Evolutionary conservation across 2,797 vertebrate genomes (phyloP), one percentile per base, ranked within the genome.

Genomic region (Otus scops): DNA sequence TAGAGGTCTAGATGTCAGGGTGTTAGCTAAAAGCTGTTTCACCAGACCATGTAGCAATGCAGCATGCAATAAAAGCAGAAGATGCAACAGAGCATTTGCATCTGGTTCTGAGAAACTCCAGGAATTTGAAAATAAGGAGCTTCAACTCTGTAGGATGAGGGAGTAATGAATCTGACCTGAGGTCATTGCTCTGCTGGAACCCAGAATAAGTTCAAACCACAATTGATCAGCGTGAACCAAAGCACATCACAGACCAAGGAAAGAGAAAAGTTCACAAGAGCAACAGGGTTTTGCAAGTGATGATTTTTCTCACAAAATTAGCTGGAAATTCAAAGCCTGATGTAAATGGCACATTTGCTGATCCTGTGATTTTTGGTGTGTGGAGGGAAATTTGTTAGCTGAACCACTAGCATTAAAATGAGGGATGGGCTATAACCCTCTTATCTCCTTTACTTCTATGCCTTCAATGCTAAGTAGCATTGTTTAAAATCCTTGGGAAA

Each of bases 361-460:
- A 61, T 30, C 54, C 30, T 65, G 8, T 59, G 19, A 19, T n/a
- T 63, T 91, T 78, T 53, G 45, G 1, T 17, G 48, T 69, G 24
- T 38, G 20, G 6, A 89, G 12, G 15, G 70, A 63, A 63, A 50
- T 8, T 43, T 73, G 8, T 18, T 7, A 45, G 19, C 20, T 63
- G 50, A 89, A 39, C 5, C 24, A 34, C 5, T 60, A 71, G 19
- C 27, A 38, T 16, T 56, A 54, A 82, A 80, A 38, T 18, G 26
- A 79, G 8, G 6, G 5, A 19, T 54, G 47, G 7, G 1, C 3
- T 80, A 38, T 26, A 64, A 28, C 9, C 1, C 0, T 59, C 13
- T 88, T 48, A 21, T 6, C 4, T 59, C 8, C 36, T 79, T 59
- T 57, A 53, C 8, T 47, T 76, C 14, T 5, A 6, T 8, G 3